Conservation (phyloP, 2,113 vertebrate genomes). For the Eupsittula cactorum region DNA sequence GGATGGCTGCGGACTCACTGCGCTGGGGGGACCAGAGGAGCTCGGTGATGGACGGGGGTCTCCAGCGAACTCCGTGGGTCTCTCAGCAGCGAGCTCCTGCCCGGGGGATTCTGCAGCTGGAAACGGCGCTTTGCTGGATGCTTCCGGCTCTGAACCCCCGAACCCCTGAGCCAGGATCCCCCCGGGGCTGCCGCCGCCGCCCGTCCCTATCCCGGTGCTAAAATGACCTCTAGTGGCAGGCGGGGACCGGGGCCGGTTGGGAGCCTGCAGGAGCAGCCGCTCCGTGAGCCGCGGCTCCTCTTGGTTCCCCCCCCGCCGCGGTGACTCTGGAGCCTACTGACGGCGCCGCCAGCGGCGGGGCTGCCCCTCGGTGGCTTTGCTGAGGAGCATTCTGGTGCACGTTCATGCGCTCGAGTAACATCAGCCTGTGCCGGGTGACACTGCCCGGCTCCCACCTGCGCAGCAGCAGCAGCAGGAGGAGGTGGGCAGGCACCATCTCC, state of each 20-base stretch:
- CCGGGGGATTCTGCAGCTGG: not conserved
- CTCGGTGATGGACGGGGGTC: not conserved
- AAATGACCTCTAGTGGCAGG: constrained; percentile 70
- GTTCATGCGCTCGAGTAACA: not conserved
- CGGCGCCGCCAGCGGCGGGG: accelerated
- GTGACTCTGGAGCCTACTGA: not conserved
- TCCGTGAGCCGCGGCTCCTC: accelerated
- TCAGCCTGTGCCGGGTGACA: not conserved
- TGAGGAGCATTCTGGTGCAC: accelerated
- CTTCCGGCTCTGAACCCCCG: not conserved
- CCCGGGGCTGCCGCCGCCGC: not conserved
- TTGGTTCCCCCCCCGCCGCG: accelerated
- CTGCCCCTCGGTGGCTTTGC: not conserved
- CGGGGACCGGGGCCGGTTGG: not conserved
- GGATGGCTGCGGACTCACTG: not conserved
- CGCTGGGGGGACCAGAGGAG: accelerated
- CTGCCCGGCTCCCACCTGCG: not conserved
- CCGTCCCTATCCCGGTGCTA: constrained; percentile 16
- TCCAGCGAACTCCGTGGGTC: not conserved
- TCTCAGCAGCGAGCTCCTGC: not conserved
- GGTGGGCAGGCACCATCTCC: not conserved
- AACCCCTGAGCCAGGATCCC: not conserved
- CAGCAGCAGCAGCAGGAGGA: not conserved
- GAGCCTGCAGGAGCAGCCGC: no score
- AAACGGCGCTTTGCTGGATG: not conserved